These are phyloP conservation scores for Temnothorax rugatulus DNA, from an alignment of 2,888 invertebrate genomes.

Conservation along the genomic window DNA sequence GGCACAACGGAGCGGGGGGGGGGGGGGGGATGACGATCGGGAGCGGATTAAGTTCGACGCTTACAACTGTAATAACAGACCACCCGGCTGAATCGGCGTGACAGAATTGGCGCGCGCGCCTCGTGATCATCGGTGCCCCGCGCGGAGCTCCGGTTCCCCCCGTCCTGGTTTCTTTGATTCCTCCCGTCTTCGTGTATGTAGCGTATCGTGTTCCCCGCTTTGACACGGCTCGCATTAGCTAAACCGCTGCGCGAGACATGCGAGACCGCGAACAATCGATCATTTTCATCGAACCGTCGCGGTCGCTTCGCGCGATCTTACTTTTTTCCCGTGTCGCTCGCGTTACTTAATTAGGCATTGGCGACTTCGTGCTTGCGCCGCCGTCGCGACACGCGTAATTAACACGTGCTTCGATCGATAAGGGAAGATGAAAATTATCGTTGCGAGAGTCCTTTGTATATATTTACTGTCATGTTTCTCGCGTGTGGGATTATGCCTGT, in stretches of 20 bases:
- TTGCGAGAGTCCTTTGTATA: conserved; percentile 23
- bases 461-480: neutral
- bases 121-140: neutral
- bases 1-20: conserved; percentile 18
- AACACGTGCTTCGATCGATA: conserved; percentile 45
- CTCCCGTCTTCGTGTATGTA: neutral
- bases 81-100: conserved; percentile 4
- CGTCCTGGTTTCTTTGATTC: neutral
- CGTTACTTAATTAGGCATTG: conserved; percentile 48
- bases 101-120: no score
- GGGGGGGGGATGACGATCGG: conserved; percentile 47
- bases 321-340: conserved; percentile 6
- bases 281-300: conserved; percentile 39
- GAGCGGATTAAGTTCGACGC: conserved; percentile 76
- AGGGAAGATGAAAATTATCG: conserved; percentile 19
- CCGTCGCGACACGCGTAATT: conserved; percentile 31
- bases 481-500: neutral
- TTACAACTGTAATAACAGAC: conserved; percentile 82
- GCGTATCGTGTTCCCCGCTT: neutral
- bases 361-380: neutral
- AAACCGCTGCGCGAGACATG: neutral
- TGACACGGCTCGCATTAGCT: conserved; percentile 1
- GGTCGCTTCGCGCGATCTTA: conserved; percentile 18
- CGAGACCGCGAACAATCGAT: conserved; percentile 24
- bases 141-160: neutral